Conservation (phyloP, 2,113 vertebrate species). For the Polypterus senegalus region DNA sequence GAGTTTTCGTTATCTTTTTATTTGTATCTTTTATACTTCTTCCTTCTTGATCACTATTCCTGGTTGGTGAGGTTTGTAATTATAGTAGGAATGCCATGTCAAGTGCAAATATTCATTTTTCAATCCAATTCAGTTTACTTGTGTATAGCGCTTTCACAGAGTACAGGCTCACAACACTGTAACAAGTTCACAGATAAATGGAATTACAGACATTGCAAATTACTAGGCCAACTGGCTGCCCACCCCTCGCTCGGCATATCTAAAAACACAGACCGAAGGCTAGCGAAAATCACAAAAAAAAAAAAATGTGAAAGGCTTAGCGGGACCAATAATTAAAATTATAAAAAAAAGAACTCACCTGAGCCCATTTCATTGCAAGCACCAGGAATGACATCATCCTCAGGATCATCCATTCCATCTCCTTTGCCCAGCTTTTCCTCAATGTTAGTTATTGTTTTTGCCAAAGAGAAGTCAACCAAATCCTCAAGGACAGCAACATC, state of each 20-base stretch:
- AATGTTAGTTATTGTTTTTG: conserved; percentile 54
- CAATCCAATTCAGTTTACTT: too few species aligned
- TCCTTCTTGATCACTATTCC: too few species aligned
- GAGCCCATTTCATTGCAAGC: conserved; percentile 52
- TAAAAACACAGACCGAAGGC: not conserved
- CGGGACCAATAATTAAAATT: not conserved
- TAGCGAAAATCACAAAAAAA: not conserved
- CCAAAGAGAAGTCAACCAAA: conserved; percentile 54
- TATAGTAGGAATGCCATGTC: too few species aligned
- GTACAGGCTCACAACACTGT: too few species aligned
- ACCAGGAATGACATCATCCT: conserved; percentile 46
- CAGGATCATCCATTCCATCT: conserved; percentile 27
- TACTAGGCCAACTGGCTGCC: too few species aligned
- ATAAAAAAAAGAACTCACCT: conserved; percentile 47
- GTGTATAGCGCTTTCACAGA: too few species aligned
- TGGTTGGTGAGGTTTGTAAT: too few species aligned
- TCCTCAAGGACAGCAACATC: conserved; percentile 50
- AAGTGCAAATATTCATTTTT: too few species aligned
- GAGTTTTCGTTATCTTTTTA: too few species aligned
- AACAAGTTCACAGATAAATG: too few species aligned
- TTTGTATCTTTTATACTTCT: too few species aligned
- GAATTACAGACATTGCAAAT: too few species aligned
- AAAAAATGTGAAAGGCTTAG: not conserved
- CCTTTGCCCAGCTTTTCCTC: conserved; percentile 60
- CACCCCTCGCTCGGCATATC: not conserved